phyloP scores from a whole-genome alignment of 2,113 vertebrate species.

The Poecile atricapillus region DNA sequence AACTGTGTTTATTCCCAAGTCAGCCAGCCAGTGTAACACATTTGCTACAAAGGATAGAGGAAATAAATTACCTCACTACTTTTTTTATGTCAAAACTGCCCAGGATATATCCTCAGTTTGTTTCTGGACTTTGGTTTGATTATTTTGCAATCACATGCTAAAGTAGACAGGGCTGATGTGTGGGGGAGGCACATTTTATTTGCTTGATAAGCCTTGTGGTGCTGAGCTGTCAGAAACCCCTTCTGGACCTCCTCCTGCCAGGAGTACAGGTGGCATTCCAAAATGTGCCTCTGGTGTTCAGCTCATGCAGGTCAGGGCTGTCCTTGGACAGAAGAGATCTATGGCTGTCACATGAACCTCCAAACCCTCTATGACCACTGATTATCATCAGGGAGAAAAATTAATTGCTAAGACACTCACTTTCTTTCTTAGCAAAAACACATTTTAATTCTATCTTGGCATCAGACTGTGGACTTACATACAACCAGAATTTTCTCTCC shows the following conservation, averaged over 20 bases:
- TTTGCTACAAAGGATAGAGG: neutral
- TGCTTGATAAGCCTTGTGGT: neutral
- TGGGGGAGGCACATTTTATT: neutral
- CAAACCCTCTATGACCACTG: neutral
- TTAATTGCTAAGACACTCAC: neutral
- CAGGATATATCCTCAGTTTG: neutral
- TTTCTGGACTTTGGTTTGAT: neutral
- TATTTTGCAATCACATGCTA: neutral
- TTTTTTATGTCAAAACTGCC: neutral
- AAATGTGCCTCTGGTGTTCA: neutral
- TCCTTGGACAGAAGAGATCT: neutral
- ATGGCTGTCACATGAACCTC: neutral
- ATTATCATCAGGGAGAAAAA: neutral
- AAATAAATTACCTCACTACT: neutral
- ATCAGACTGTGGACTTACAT: neutral
- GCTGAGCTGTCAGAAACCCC: neutral
- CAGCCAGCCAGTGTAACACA: neutral
- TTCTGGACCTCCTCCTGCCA: neutral
- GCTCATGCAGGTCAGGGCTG: neutral
- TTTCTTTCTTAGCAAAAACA: neutral
- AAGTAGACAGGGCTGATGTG: neutral
- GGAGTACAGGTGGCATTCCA: neutral
- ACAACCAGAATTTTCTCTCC: neutral
- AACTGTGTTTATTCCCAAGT: neutral
- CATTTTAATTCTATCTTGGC: neutral